These are phyloP conservation scores for Isaurus tuberculatus DNA, from an alignment of 92 coral and sea anemone species.

Conservation along the genomic window DNA sequence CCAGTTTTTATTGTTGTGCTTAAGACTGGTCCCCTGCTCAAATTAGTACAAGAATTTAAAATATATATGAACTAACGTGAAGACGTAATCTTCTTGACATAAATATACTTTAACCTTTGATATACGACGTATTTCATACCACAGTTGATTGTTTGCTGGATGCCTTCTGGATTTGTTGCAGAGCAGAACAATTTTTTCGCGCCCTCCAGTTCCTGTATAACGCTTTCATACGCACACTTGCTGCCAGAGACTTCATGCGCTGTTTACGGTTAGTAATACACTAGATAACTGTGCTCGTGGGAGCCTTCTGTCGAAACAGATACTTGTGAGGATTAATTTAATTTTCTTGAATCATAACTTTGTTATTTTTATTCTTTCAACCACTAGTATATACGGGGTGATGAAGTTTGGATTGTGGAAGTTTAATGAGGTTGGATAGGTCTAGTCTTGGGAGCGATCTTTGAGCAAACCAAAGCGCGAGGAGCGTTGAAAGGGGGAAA, in stretches of 20 bases:
- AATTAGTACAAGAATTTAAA: no score
- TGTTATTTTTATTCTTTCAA: no score
- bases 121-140: neutral
- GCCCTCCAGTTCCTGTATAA: constrained; percentile 88
- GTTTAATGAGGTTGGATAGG: no score
- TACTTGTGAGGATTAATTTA: neutral
- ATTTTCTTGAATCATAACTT: no score
- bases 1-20: no score
- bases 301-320: neutral
- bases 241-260: constrained; percentile 76
- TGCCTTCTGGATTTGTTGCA: constrained; percentile 92
- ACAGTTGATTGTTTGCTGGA: constrained; percentile 85
- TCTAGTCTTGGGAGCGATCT: no score
- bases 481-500: no score
- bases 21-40: no score
- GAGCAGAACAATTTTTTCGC: constrained; percentile 77
- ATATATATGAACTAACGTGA: no score
- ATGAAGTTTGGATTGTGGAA: no score
- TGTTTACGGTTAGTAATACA: constrained; percentile 67
- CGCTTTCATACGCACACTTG: constrained; percentile 81
- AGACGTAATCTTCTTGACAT: neutral
- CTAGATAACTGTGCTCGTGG: neutral
- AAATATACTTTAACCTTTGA: neutral
- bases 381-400: no score
- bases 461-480: no score